Evolutionary conservation across 2,797 vertebrate genomes (phyloP).

Genomic region (Enteromius mattozi): DNA sequence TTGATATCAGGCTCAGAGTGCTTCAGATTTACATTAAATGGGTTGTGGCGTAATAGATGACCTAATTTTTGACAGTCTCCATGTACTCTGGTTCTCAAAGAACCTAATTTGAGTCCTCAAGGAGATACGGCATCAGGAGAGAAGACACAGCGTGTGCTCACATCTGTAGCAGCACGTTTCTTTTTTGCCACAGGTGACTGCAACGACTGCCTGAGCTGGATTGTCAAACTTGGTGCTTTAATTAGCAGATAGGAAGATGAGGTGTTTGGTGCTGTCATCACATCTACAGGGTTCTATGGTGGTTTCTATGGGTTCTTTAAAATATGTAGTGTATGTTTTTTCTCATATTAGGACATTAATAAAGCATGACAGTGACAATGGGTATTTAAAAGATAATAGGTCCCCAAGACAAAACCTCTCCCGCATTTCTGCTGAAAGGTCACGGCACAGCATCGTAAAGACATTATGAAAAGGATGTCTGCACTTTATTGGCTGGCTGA

Average conservation of each 20-base stretch:
- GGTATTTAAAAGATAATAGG: conserved; percentile 1
- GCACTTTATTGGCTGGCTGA: conserved; percentile 13
- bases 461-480: conserved; percentile 22
- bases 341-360: background rate
- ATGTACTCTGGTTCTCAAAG: background rate
- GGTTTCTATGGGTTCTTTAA: background rate
- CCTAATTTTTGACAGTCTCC: background rate
- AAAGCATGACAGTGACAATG: background rate
- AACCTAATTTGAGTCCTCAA: background rate
- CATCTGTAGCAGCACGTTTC: conserved; percentile 5
- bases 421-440: conserved; percentile 15
- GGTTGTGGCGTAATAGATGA: conserved; percentile 8
- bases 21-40: conserved; percentile 10
- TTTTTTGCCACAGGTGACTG: conserved; percentile 4
- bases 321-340: background rate
- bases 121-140: background rate
- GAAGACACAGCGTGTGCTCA: background rate
- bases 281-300: background rate
- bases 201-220: background rate
- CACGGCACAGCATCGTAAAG: background rate
- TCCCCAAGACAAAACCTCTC: background rate
- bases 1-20: background rate
- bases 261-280: conserved; percentile 13
- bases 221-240: conserved; percentile 23
- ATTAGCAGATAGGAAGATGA: conserved; percentile 22